These are phyloP conservation scores for Ceuthmochares aereus DNA, from an alignment of 2,113 vertebrate species.

Conservation along the genomic window DNA sequence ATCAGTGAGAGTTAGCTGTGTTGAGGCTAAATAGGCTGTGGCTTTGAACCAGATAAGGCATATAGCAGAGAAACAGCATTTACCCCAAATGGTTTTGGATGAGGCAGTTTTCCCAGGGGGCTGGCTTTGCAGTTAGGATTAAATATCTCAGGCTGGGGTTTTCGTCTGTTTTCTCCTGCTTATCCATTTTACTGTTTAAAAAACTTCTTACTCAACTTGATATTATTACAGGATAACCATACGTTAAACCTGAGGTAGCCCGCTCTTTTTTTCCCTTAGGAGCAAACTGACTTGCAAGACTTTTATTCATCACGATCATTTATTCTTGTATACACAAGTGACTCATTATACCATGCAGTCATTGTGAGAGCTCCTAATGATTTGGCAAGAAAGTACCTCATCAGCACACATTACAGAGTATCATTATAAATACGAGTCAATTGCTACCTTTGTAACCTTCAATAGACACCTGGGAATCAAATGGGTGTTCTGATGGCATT, in stretches of 20 bases:
- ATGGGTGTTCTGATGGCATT: neutral
- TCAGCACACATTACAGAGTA: neutral
- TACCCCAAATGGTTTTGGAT: neutral
- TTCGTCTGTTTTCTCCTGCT: neutral
- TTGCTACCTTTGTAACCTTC: neutral
- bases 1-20: neutral
- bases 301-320: neutral
- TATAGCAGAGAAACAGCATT: neutral
- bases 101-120: neutral
- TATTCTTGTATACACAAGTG: neutral
- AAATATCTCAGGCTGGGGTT: accelerated
- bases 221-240: neutral
- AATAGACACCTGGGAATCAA: neutral
- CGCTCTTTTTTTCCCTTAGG: neutral
- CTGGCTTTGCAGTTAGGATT: neutral
- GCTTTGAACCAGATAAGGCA: neutral
- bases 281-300: neutral
- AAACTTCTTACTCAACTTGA: neutral
- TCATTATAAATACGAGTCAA: neutral
- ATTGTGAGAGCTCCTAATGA: neutral
- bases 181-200: neutral
- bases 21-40: neutral
- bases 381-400: neutral
- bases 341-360: neutral
- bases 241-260: neutral